These are phyloP conservation scores for Hephaestus fuliginosus DNA, from an alignment of 2,797 vertebrate species.

Conservation along the genomic window DNA sequence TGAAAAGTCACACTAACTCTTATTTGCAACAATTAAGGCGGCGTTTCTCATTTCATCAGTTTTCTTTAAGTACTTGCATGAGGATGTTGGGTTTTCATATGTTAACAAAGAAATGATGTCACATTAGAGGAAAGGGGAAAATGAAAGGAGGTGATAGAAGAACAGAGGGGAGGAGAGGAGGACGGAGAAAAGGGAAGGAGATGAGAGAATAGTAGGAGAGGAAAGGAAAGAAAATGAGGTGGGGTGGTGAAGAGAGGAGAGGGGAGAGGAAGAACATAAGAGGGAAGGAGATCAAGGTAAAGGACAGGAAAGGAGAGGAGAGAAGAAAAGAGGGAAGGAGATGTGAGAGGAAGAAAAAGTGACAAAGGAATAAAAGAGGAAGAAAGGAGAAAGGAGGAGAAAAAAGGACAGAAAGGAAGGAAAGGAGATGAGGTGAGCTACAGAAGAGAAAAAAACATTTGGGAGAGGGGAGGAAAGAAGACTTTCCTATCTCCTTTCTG, in stretches of 20 bases:
- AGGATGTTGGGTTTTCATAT: conserved; percentile 44
- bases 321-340: background rate
- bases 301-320: conserved; percentile 9
- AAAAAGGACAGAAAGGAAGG: no score
- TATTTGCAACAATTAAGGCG: conserved; percentile 71
- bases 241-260: no score
- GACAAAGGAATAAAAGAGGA: no score
- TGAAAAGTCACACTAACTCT: conserved; percentile 67
- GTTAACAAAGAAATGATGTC: conserved; percentile 44
- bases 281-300: no score
- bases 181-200: background rate
- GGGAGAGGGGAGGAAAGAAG: background rate
- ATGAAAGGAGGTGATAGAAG: background rate
- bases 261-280: no score
- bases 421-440: no score
- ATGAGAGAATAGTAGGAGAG: no score
- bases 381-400: background rate
- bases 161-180: background rate
- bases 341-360: background rate
- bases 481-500: background rate
- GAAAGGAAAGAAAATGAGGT: no score
- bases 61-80: conserved; percentile 55
- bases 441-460: background rate
- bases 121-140: conserved; percentile 31
- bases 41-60: conserved; percentile 63